phyloP scores from a whole-genome alignment of 2,888 invertebrate genomes.

The Pegoplata infirma region DNA sequence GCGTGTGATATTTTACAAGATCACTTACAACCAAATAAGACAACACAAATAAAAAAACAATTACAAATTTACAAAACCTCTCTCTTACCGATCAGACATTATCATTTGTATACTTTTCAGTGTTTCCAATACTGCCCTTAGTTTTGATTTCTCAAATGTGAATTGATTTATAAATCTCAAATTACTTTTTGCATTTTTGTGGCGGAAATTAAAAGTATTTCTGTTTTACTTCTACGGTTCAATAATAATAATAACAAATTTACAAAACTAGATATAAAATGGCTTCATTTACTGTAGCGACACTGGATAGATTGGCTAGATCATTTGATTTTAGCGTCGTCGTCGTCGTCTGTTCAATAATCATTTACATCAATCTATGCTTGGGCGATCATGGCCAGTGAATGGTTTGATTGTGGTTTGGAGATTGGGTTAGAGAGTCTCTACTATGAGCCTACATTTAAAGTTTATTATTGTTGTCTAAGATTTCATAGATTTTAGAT shows the following conservation, averaged over 20 bases:
- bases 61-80: neutral
- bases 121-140: neutral
- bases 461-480: slow-evolving; percentile 33
- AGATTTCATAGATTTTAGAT: slow-evolving; percentile 33
- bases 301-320: slow-evolving; percentile 15
- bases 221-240: neutral
- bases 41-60: slow-evolving; percentile 16
- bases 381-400: slow-evolving; percentile 54
- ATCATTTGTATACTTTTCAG: neutral
- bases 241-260: neutral
- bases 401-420: slow-evolving; percentile 24
- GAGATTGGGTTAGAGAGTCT: neutral
- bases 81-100: neutral
- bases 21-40: slow-evolving; percentile 39
- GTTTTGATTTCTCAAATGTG: neutral
- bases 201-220: slow-evolving; percentile 22
- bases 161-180: slow-evolving; percentile 34
- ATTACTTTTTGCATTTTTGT: slow-evolving; percentile 43
- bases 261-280: slow-evolving; percentile 7
- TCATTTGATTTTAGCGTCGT: slow-evolving; percentile 20
- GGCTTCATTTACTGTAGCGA: slow-evolving; percentile 32
- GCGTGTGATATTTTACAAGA: slow-evolving; percentile 55
- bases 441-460: slow-evolving; percentile 24
- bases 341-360: slow-evolving; percentile 7
- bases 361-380: slow-evolving; percentile 55